phyloP scores from a whole-genome alignment of 2,888 invertebrate genomes.

The Sericinus montela region DNA sequence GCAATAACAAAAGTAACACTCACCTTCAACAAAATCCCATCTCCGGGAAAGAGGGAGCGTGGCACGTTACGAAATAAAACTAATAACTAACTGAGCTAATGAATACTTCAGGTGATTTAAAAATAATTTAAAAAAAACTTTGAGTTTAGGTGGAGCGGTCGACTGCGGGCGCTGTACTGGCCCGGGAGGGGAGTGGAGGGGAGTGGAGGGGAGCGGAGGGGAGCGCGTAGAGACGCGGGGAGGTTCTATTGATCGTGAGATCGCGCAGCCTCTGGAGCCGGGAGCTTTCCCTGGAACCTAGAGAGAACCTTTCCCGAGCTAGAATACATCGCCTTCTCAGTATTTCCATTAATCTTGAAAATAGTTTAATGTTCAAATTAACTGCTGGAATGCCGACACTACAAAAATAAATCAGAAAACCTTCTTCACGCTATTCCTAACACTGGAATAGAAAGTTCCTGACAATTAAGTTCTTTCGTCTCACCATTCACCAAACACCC shows the following conservation, averaged over 20 bases:
- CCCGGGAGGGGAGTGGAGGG: constrained; percentile 33
- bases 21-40: constrained; percentile 55
- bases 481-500: too few relatives aligned
- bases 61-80: constrained; percentile 25
- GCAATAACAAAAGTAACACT: constrained; percentile 26
- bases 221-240: too few relatives aligned
- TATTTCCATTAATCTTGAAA: too few relatives aligned
- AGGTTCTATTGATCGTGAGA: constrained; percentile 53
- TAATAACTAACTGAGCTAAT: constrained; percentile 23
- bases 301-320: not conserved
- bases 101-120: constrained; percentile 27
- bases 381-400: too few relatives aligned
- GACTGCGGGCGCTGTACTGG: constrained; percentile 42
- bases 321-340: constrained; percentile 1
- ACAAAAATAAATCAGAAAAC: too few relatives aligned
- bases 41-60: constrained; percentile 43
- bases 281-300: constrained; percentile 10
- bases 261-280: constrained; percentile 58
- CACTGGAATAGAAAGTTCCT: too few relatives aligned
- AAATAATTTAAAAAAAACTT: constrained; percentile 30
- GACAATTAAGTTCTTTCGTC: too few relatives aligned
- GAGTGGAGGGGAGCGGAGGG: constrained; percentile 28
- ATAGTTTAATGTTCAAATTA: too few relatives aligned
- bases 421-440: too few relatives aligned
- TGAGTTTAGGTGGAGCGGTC: constrained; percentile 26